phyloP scores from a whole-genome alignment of 2,113 vertebrate species.

The Aspiorhynchus laticeps region DNA sequence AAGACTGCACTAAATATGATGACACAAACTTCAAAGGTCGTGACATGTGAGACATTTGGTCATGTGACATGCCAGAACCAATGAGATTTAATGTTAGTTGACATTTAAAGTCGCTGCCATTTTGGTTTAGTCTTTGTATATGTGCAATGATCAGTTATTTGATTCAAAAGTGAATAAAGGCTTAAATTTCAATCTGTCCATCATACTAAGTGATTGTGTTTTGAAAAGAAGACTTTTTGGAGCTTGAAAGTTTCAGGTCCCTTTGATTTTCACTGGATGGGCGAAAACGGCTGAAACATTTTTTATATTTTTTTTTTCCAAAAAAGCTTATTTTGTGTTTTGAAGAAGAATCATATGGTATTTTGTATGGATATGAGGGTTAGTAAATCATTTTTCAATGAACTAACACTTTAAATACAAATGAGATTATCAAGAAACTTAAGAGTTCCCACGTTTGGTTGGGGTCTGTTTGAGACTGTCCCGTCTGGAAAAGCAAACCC shows the following conservation, averaged over 20 bases:
- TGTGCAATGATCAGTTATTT: background rate
- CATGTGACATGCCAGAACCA: background rate
- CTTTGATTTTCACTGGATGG: background rate
- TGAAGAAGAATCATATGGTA: background rate
- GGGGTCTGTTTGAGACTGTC: constrained; percentile 13
- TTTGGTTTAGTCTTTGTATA: background rate
- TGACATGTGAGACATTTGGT: too few relatives aligned
- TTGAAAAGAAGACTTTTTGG: too few relatives aligned
- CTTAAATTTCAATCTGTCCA: too few relatives aligned
- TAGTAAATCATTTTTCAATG: background rate
- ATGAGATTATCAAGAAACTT: background rate
- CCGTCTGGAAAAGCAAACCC: background rate
- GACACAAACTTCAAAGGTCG: background rate
- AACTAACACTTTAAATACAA: background rate
- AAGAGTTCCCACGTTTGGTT: background rate
- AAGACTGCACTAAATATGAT: background rate
- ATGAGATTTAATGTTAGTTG: background rate
- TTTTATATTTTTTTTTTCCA: background rate
- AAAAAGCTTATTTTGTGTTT: background rate
- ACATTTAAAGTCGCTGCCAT: background rate
- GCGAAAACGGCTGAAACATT: background rate
- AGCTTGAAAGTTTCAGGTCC: background rate
- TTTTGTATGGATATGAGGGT: background rate
- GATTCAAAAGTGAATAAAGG: background rate
- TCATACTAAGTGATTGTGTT: too few relatives aligned